phyloP scores from a whole-genome alignment of 2,888 invertebrate species.

The Melieria picta region DNA sequence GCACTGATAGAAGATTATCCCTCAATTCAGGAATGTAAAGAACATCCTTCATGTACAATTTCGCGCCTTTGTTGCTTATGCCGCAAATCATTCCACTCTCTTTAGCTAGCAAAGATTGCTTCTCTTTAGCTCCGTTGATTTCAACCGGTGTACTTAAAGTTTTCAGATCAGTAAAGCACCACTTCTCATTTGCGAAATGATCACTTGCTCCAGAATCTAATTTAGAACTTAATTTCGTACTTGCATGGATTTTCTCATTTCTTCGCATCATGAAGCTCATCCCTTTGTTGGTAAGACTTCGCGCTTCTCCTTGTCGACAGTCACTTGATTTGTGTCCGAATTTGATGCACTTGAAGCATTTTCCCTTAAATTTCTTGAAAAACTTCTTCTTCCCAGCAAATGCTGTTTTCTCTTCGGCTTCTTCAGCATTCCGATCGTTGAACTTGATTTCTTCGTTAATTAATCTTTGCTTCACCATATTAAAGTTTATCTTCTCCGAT shows the following conservation, averaged over 20 bases:
- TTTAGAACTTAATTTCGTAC: slow-evolving; percentile 6
- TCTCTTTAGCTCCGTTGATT: slow-evolving; percentile 24
- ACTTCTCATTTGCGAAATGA: slow-evolving; percentile 14
- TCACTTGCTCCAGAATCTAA: slow-evolving; percentile 20
- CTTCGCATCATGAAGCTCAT: no score
- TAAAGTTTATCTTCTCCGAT: no score
- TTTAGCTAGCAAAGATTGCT: slow-evolving; percentile 25
- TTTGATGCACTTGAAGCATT: no score
- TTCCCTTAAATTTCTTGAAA: no score
- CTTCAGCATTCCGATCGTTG: no score
- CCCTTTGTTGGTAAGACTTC: no score
- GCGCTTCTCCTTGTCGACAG: no score
- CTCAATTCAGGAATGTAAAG: slow-evolving; percentile 28
- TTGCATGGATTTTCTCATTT: neutral
- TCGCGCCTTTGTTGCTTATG: slow-evolving; percentile 5
- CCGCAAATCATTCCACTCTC: slow-evolving; percentile 18
- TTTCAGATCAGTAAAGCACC: slow-evolving; percentile 1
- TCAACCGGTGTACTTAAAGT: slow-evolving; percentile 18
- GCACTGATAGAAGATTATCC: slow-evolving; percentile 31
- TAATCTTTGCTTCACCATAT: no score
- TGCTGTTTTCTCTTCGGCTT: no score
- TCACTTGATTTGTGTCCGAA: no score
- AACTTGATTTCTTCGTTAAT: no score
- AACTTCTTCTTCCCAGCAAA: no score
- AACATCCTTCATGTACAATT: slow-evolving; percentile 25